Base-by-base conservation (phyloP, 2,113 vertebrate species). In the Callipepla californica region DNA sequence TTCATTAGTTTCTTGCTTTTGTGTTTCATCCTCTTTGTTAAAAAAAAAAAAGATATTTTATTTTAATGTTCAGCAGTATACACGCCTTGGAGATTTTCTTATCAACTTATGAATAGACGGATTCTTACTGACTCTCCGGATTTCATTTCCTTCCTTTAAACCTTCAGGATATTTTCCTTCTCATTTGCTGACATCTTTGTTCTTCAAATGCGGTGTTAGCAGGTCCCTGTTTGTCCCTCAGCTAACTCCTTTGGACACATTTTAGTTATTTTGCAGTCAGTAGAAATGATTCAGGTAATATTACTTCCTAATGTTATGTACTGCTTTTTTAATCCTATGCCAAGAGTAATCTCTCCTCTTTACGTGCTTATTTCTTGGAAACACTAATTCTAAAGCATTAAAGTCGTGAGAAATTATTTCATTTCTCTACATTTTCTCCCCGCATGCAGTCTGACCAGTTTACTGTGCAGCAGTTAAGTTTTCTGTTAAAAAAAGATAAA, bases 21-120 rank as follows among this genome's bases (percentile, higher is more conserved):
- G 90, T 89, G 81, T 61, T 90, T 83, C 72, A 65, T 80, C 32
- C 19, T 30, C 53, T 78, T 63, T 63, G 15, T 19, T 20, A 55
- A 20, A n/a, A 11, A n/a, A 11, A n/a, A 32, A 20, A 3, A 1
- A 30, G 44, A 85, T 40, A 85, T 28, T 58, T 73, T 79, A 91
- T 87, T 95, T 80, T 91, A 88, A 70, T 90, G 79, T 90, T 90
- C 94, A 94, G 88, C 92, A 95, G 59, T 94, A 59, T 85, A 70
- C 38, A 88, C 88, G 92, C 96, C 93, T 96, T 67, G 73, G 92
- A 94, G 93, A 93, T 94, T 92, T 88, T 92, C 76, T 67, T 90
- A 94, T 34, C 90, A 80, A 51, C 74, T 92, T 42, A 57, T 42
- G 68, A 91, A 87, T 85, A 90, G 76, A 85, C 75, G 47, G 58